phyloP scores from a whole-genome alignment of 2,797 vertebrate genomes.

The Gila robusta region DNA sequence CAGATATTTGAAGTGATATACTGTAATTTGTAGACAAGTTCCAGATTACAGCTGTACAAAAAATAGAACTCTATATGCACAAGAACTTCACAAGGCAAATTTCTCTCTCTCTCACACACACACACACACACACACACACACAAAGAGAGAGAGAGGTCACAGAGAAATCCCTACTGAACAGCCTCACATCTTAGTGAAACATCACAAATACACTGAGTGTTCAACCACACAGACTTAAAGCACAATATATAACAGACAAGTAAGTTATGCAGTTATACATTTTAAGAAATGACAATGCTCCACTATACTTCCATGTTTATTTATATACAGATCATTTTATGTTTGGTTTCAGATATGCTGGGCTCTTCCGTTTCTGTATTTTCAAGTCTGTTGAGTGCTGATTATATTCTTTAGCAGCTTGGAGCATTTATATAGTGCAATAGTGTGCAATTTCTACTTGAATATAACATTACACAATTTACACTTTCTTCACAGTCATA shows the following conservation, averaged over 20 bases:
- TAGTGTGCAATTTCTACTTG: not conserved
- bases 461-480: not conserved
- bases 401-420: not conserved
- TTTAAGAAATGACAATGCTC: not conserved
- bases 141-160: not conserved
- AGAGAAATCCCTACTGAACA: not conserved
- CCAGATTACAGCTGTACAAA: constrained; percentile 17
- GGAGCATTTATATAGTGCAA: constrained; percentile 8
- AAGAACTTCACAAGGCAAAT: not conserved
- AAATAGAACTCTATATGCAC: not conserved
- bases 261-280: not conserved
- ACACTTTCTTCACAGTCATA: constrained; percentile 12
- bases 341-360: constrained; percentile 11
- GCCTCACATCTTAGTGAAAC: not conserved
- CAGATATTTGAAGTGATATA: not conserved
- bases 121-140: not conserved
- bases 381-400: not conserved
- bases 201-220: not conserved
- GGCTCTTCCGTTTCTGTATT: not conserved
- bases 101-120: not conserved
- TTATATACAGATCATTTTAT: not conserved
- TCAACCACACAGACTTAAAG: constrained; percentile 2
- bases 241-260: not conserved
- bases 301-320: not conserved
- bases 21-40: not conserved